These are phyloP conservation scores for Galago senegalensis DNA, from an alignment of 2,797 vertebrate genomes.

Conservation along the genomic window DNA sequence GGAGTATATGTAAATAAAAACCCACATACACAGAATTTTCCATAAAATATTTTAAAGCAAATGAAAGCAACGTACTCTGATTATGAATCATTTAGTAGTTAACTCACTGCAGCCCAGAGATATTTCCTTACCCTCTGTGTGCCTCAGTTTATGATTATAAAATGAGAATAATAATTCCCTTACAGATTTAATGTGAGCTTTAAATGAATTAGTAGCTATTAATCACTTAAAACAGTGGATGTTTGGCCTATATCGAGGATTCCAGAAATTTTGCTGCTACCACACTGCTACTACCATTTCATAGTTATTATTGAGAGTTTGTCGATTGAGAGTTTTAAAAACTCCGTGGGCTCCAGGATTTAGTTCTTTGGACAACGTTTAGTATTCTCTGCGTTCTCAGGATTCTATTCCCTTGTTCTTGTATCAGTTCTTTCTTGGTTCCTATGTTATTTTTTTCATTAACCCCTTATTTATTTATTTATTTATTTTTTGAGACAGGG, in stretches of 20 bases:
- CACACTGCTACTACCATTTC: background rate
- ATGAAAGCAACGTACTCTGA: background rate
- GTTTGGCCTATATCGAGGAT: background rate
- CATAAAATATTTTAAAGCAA: slow-evolving; percentile 4
- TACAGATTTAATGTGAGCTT: background rate
- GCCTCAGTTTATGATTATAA: background rate
- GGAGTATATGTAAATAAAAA: slow-evolving; percentile 3
- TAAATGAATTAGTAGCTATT: background rate
- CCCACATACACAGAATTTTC: background rate
- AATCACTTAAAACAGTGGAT: background rate
- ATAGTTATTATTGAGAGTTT: background rate
- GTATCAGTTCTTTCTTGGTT: background rate
- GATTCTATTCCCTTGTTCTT: background rate
- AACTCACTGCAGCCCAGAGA: background rate
- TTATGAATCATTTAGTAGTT: slow-evolving; percentile 22
- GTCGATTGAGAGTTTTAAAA: background rate
- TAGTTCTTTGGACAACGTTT: background rate
- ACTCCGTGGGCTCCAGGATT: background rate
- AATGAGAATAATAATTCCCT: background rate
- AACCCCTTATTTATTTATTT: background rate
- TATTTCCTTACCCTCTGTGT: background rate
- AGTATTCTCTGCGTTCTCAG: background rate
- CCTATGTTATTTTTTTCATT: background rate
- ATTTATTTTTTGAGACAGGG: too few species aligned
- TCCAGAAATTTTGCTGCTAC: background rate